These are phyloP conservation scores for Tarsius wallacei DNA, from an alignment of 2,797 vertebrate genomes.

Conservation along the genomic window DNA sequence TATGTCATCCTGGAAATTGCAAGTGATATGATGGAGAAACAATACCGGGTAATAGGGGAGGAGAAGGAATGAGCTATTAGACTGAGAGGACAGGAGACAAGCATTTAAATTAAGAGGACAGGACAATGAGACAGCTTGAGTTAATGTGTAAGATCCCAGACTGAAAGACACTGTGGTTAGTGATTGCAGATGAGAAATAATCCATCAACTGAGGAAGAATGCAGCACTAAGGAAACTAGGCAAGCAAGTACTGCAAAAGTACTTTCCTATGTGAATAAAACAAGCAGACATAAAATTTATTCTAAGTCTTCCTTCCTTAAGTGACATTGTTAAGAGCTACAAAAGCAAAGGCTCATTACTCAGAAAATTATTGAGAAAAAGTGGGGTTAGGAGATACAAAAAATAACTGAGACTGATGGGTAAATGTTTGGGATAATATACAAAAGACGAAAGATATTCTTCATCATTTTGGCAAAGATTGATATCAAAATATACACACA, in stretches of 20 bases:
- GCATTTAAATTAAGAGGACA: constrained; percentile 76
- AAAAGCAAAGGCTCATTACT: constrained; percentile 79
- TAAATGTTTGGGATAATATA: background rate
- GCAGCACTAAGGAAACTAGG: background rate
- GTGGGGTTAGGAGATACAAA: constrained; percentile 61
- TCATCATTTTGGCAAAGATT: background rate
- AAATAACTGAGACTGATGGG: background rate
- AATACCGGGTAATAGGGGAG: constrained; percentile 44
- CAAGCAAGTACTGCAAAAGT: constrained; percentile 3
- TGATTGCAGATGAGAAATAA: constrained; percentile 72
- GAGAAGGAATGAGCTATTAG: constrained; percentile 74
- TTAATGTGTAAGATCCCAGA: constrained; percentile 65
- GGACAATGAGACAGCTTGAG: constrained; percentile 54
- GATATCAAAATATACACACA: background rate
- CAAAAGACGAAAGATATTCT: background rate
- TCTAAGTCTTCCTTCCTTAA: constrained; percentile 52
- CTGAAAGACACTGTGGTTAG: constrained; percentile 79
- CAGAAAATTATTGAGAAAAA: constrained; percentile 78
- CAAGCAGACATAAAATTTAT: constrained; percentile 65
- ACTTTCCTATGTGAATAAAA: constrained; percentile 74
- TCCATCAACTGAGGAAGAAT: constrained; percentile 73
- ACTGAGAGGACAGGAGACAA: constrained; percentile 61
- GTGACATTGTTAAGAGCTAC: constrained; percentile 46
- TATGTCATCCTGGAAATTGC: constrained; percentile 66
- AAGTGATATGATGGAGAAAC: constrained; percentile 82